Evolutionary conservation across 2,888 invertebrate genomes (phyloP).

Genomic region (Megamerina dolium): DNA sequence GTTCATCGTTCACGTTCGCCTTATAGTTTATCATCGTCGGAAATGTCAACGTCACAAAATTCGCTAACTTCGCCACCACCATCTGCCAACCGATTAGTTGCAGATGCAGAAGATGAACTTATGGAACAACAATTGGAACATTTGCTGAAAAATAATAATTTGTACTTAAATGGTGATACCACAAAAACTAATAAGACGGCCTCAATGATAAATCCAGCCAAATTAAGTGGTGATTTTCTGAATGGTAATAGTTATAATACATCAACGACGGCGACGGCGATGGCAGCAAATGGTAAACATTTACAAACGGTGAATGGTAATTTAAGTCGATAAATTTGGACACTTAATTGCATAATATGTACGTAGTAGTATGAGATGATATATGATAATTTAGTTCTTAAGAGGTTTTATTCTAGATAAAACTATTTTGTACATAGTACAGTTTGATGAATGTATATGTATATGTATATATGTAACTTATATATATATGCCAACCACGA

Average conservation of each 20-base stretch:
- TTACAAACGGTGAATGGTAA: slow-evolving; percentile 12
- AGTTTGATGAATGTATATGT: too few relatives aligned
- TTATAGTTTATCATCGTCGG: too few relatives aligned
- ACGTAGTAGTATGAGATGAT: too few relatives aligned
- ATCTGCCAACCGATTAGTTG: background rate
- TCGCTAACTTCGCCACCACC: background rate
- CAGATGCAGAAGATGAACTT: slow-evolving; percentile 29
- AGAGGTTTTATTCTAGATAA: too few relatives aligned
- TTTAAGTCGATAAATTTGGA: slow-evolving; percentile 12
- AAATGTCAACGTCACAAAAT: slow-evolving; percentile 2
- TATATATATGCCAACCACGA: too few relatives aligned
- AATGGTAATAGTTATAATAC: slow-evolving; percentile 25
- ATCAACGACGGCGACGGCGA: slow-evolving; percentile 1
- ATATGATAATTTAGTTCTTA: too few relatives aligned
- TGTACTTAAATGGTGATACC: slow-evolving; percentile 30
- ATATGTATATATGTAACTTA: too few relatives aligned
- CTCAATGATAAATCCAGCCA: slow-evolving; percentile 20
- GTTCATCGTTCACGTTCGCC: too few relatives aligned
- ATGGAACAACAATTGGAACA: slow-evolving; percentile 34
- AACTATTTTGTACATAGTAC: too few relatives aligned
- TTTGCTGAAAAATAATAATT: slow-evolving; percentile 28
- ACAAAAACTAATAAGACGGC: background rate
- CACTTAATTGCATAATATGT: too few relatives aligned
- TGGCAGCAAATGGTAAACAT: too few relatives aligned
- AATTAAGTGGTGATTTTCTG: slow-evolving; percentile 25